A percentile compares a stretch with the other conserved stretches of the same genome.
Conservation (phyloP, 2,113 vertebrate genomes). For the Stegostoma tigrinum region DNA sequence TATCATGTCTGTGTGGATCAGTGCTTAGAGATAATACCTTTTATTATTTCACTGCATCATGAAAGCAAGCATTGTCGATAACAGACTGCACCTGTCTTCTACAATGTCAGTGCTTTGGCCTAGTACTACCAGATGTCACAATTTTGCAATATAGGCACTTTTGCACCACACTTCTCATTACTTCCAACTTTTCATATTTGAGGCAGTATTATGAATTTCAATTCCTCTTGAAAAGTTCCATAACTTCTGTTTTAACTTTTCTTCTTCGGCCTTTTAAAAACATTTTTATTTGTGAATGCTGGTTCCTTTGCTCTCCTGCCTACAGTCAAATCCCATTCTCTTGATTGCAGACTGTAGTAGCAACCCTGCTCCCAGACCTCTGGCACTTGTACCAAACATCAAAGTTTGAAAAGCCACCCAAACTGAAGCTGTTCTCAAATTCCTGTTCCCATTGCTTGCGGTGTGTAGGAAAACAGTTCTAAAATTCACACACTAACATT, state of each 20-base stretch:
- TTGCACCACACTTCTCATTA: neutral
- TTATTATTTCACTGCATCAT: neutral
- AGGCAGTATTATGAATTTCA: neutral
- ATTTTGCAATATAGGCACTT: neutral
- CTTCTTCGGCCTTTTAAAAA: neutral
- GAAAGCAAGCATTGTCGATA: neutral
- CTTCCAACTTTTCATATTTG: neutral
- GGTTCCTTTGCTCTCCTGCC: neutral
- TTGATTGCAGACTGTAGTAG: neutral
- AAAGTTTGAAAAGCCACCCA: neutral
- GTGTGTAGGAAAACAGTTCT: neutral
- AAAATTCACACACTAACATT: neutral
- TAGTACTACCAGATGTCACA: neutral
- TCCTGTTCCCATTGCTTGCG: neutral
- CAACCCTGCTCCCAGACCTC: neutral
- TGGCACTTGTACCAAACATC: neutral
- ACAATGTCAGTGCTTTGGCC: neutral
- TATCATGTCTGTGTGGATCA: neutral
- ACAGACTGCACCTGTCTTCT: neutral
- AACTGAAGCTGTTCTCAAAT: neutral
- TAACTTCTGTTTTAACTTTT: neutral
- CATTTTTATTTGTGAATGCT: neutral
- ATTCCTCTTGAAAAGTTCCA: neutral
- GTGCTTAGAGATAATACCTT: neutral
- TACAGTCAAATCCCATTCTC: neutral